Percentiles rank a stretch among this genome's conserved stretches.
phyloP scores from a whole-genome alignment of 1,140 invertebrate species.

The Glossosoma conforme region DNA sequence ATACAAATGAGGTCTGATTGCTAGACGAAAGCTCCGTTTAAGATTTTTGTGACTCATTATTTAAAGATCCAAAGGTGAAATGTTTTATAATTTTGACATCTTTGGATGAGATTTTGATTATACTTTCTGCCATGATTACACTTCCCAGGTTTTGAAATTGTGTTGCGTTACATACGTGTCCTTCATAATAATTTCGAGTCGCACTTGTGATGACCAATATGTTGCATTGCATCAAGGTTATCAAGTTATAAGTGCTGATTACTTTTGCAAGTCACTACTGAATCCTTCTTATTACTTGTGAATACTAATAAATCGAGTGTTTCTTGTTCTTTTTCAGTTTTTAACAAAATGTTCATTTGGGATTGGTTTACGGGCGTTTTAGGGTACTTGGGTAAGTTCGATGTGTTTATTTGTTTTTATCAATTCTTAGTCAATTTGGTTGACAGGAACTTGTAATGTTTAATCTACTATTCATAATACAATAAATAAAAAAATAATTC shows the following conservation, averaged over 20 bases:
- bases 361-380: slow-evolving; percentile 96
- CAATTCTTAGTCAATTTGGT: slow-evolving; percentile 9
- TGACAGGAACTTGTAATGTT: too few relatives aligned
- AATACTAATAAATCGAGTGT: background rate
- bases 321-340: slow-evolving; percentile 19
- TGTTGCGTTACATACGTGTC: too few relatives aligned
- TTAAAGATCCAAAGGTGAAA: background rate
- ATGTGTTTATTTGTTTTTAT: slow-evolving; percentile 13
- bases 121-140: slow-evolving; percentile 17
- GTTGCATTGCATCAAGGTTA: slow-evolving; percentile 17
- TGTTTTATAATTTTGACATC: slow-evolving; percentile 15
- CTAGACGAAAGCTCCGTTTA: background rate
- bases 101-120: slow-evolving; percentile 9
- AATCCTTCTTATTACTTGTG: background rate
- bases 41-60: too few relatives aligned
- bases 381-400: slow-evolving; percentile 85
- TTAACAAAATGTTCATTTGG: slow-evolving; percentile 88
- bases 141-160: too few relatives aligned
- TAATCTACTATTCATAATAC: too few relatives aligned
- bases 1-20: background rate
- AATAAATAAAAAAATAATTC: too few relatives aligned
- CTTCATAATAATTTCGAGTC: background rate
- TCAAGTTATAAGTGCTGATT: slow-evolving; percentile 9
- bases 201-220: too few relatives aligned
- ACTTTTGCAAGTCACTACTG: slow-evolving; percentile 15